Conservation (phyloP, 2,113 vertebrate species). For the Silurus asotus region DNA sequence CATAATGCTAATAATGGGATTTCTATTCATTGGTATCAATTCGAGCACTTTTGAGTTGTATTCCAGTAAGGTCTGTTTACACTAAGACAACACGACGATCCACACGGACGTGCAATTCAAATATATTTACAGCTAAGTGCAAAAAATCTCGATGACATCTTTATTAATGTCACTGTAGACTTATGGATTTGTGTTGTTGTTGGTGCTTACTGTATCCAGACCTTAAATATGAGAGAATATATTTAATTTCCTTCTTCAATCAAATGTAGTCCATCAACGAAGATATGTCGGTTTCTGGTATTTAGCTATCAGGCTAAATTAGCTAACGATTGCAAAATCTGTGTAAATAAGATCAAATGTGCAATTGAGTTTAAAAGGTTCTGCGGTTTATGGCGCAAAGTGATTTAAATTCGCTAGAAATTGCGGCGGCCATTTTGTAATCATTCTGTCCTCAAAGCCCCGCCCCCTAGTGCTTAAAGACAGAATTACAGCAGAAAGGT, state of each 20-base stretch:
- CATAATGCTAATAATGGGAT: conserved; percentile 11
- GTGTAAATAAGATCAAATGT: neutral
- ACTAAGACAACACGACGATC: neutral
- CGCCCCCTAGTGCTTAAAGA: neutral
- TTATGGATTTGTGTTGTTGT: neutral
- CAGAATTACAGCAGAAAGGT: neutral
- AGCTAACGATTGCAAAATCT: neutral
- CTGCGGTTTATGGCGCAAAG: neutral
- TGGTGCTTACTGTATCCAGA: neutral
- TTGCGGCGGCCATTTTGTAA: neutral
- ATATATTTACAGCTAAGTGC: neutral
- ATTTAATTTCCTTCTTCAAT: neutral
- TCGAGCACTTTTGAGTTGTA: conserved; percentile 17
- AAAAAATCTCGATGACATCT: neutral
- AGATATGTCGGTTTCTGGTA: neutral
- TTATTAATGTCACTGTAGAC: neutral
- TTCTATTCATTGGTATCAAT: conserved; percentile 22
- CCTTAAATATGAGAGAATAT: neutral
- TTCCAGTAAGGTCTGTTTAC: conserved; percentile 6
- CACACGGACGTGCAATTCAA: neutral
- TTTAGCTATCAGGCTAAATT: neutral
- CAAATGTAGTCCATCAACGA: neutral
- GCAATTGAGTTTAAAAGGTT: neutral
- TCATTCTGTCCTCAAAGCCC: neutral
- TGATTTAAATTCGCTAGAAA: neutral